Percentiles rank a stretch among this genome's conserved stretches.
Conservation (phyloP, 1,140 invertebrate genomes). For the Drosophila lini region DNA sequence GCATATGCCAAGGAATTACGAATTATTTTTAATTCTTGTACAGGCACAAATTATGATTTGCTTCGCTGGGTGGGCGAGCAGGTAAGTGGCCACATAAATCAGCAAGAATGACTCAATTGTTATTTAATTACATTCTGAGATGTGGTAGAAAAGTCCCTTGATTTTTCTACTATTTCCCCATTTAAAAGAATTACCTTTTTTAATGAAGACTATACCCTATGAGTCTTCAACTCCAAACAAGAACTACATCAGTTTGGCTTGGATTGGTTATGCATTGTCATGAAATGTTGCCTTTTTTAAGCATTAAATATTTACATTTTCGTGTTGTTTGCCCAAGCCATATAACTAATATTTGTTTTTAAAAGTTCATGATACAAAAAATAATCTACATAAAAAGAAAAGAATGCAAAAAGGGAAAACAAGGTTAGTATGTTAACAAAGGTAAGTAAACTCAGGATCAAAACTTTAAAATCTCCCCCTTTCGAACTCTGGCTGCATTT, state of each 20-base stretch:
- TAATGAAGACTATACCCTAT: neutral
- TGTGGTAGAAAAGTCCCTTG: neutral
- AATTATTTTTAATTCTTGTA: slow-evolving; percentile 42
- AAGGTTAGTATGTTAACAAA: slow-evolving; percentile 4
- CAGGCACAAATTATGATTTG: neutral
- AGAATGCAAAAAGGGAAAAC: neutral
- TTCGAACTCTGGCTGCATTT: slow-evolving; percentile 37
- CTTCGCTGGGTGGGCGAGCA: slow-evolving; percentile 7
- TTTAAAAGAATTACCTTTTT: neutral
- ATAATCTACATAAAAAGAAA: neutral
- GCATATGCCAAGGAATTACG: slow-evolving; percentile 23
- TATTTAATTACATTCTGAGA: neutral
- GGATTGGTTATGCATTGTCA: neutral
- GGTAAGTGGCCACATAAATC: slow-evolving; percentile 25
- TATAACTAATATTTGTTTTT: slow-evolving; percentile 41
- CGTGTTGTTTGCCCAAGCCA: slow-evolving; percentile 37
- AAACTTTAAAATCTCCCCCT: neutral
- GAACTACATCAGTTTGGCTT: neutral
- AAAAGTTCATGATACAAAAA: neutral
- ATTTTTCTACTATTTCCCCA: neutral
- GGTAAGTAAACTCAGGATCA: neutral
- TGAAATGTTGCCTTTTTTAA: slow-evolving; percentile 15
- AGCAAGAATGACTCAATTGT: neutral
- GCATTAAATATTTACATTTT: slow-evolving; percentile 27
- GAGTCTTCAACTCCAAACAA: neutral